Evolutionary conservation across 2,113 vertebrate species (phyloP).

Genomic region (Speoplatyrhinus poulsoni): DNA sequence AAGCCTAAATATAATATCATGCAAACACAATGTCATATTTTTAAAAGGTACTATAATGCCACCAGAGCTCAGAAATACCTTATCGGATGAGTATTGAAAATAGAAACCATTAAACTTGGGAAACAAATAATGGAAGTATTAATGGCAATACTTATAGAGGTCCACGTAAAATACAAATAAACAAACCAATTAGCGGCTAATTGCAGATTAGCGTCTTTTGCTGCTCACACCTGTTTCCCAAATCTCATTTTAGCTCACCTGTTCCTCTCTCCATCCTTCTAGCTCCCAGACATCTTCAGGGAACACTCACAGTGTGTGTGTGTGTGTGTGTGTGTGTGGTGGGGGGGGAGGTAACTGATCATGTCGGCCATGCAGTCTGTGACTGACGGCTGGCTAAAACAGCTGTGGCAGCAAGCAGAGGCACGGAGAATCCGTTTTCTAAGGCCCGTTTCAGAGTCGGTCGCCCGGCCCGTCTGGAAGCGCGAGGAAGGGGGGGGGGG

Average conservation of each 20-base stretch:
- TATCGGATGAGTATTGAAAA: too few relatives aligned
- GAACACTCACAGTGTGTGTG: neutral
- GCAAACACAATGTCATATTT: too few relatives aligned
- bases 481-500: constrained; percentile 52
- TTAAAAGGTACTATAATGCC: too few relatives aligned
- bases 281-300: constrained; percentile 14
- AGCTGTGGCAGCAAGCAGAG: constrained; percentile 69
- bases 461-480: constrained; percentile 66
- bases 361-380: constrained; percentile 60
- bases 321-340: neutral
- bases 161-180: too few relatives aligned
- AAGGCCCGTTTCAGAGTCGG: constrained; percentile 50
- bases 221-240: neutral
- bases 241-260: constrained; percentile 5
- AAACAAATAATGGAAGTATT: too few relatives aligned
- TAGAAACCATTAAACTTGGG: too few relatives aligned
- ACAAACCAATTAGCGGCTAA: too few relatives aligned
- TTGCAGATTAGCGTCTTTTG: too few relatives aligned
- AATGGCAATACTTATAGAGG: too few relatives aligned
- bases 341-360: constrained; percentile 64
- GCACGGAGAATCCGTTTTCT: constrained; percentile 70
- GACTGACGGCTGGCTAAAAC: constrained; percentile 73
- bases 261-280: constrained; percentile 5
- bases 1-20: too few relatives aligned
- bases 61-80: too few relatives aligned